A percentile compares a stretch with the other conserved stretches of the same genome.
Evolutionary conservation across 2,797 vertebrate genomes (phyloP).

Genomic region (Gambelia wislizenii): DNA sequence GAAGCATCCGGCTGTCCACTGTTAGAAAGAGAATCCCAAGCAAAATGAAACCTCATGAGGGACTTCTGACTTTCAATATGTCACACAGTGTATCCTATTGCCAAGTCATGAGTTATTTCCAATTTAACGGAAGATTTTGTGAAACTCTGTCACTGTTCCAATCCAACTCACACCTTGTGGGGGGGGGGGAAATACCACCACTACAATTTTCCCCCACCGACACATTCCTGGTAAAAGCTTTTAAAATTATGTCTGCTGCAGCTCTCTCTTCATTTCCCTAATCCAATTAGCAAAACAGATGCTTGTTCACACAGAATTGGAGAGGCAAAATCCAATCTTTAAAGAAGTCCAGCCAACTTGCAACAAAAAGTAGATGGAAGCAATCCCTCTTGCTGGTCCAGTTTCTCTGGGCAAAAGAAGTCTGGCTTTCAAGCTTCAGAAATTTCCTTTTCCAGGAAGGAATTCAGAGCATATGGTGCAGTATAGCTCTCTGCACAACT

Average conservation of each 20-base stretch:
- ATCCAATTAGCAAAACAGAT: slow-evolving; percentile 17
- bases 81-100: no score
- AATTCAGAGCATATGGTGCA: slow-evolving; percentile 20
- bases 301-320: neutral
- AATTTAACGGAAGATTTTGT: neutral
- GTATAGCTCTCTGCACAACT: neutral
- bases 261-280: neutral
- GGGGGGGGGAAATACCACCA: no score
- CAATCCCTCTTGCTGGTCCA: neutral
- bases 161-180: neutral
- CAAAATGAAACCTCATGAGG: neutral
- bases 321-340: slow-evolving; percentile 24
- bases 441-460: slow-evolving; percentile 1
- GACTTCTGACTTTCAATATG: neutral
- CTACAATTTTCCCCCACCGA: no score
- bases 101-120: neutral
- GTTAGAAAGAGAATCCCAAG: neutral
- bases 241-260: neutral
- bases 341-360: slow-evolving; percentile 3
- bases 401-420: neutral
- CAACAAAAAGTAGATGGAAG: neutral
- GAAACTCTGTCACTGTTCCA: neutral
- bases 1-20: neutral
- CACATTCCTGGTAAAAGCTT: neutral
- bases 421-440: neutral